Conservation (phyloP, 2,113 vertebrate species). For the Pelmatolapia mariae region DNA sequence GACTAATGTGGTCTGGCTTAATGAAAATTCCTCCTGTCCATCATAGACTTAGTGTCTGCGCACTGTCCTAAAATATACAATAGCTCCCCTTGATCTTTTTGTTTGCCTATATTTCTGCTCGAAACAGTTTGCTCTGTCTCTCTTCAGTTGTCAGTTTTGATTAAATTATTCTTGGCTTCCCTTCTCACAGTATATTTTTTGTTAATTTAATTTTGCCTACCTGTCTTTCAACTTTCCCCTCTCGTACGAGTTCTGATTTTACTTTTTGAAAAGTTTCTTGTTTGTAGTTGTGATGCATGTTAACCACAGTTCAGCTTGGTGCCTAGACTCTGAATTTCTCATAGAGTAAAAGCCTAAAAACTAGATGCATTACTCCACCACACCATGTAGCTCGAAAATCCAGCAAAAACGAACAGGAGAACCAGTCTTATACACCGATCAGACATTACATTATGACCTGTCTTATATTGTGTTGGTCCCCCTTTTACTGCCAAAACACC, state of each 20-base stretch:
- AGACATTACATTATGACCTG: not conserved
- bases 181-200: not conserved
- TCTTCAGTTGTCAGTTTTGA: not conserved
- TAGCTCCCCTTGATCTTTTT: not conserved
- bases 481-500: not conserved
- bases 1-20: constrained; percentile 15
- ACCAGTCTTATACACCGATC: not conserved
- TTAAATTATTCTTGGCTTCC: not conserved
- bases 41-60: not conserved
- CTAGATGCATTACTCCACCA: not conserved
- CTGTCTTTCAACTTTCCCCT: not conserved
- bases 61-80: not conserved
- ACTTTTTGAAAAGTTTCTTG: not conserved
- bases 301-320: not conserved
- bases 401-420: not conserved
- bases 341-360: not conserved
- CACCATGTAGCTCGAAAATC: not conserved
- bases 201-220: not conserved
- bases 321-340: not conserved
- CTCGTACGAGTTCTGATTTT: not conserved
- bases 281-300: not conserved
- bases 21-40: not conserved
- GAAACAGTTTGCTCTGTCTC: not conserved
- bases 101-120: not conserved
- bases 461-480: not conserved